Conservation (phyloP, 2,113 vertebrate species). For the Psammodynastes pulverulentus region DNA sequence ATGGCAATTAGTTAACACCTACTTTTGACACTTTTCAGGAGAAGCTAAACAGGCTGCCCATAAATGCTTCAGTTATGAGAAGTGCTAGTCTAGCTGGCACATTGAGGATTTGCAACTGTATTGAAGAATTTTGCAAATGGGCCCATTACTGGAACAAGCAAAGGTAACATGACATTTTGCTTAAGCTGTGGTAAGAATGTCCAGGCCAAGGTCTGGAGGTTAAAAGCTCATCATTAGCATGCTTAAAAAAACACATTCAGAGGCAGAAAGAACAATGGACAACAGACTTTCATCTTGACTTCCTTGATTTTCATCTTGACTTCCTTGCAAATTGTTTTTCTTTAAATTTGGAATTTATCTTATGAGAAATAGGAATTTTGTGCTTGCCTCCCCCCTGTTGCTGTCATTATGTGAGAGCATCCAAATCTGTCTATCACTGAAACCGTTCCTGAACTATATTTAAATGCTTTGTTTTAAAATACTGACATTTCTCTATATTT, state of each 20-base stretch:
- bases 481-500: background rate
- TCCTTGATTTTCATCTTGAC: background rate
- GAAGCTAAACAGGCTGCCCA: background rate
- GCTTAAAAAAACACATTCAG: background rate
- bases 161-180: background rate
- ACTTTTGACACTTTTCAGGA: background rate
- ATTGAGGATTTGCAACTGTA: background rate
- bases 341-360: background rate
- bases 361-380: background rate
- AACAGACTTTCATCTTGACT: background rate
- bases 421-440: background rate
- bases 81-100: background rate
- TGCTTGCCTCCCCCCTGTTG: background rate
- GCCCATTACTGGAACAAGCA: background rate
- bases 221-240: background rate
- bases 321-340: background rate
- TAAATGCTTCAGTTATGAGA: background rate
- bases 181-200: background rate
- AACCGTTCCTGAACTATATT: background rate
- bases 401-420: background rate
- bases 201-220: background rate
- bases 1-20: background rate
- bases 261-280: background rate
- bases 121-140: background rate
- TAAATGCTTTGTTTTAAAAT: background rate